These are phyloP conservation scores for Leguminivora glycinivorella DNA, from an alignment of 1,140 invertebrate species.

Conservation along the genomic window DNA sequence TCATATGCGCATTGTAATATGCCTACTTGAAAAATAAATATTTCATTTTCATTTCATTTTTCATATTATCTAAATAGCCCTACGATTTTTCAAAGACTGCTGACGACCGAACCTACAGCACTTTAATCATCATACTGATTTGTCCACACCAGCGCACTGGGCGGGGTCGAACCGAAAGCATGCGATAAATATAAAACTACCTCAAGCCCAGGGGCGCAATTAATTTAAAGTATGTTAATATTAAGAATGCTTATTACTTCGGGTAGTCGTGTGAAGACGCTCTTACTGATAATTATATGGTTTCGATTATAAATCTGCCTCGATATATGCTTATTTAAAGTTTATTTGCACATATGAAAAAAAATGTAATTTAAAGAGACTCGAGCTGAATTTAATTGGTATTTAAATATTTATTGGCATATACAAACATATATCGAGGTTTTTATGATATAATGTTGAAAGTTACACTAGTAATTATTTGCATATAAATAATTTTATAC, in stretches of 20 bases:
- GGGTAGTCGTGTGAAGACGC: slow-evolving; percentile 12
- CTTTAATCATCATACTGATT: slow-evolving; percentile 52
- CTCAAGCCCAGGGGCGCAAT: slow-evolving; percentile 59
- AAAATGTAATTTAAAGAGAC: not conserved
- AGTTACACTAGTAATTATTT: too few relatives aligned
- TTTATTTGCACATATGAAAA: not conserved
- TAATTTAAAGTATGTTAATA: slow-evolving; percentile 66
- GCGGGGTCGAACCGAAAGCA: slow-evolving; percentile 64
- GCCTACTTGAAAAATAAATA: too few relatives aligned
- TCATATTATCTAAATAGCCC: too few relatives aligned
- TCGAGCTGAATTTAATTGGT: not conserved
- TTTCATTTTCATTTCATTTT: too few relatives aligned
- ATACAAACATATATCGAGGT: too few relatives aligned
- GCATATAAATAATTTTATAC: too few relatives aligned
- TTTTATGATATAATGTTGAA: too few relatives aligned
- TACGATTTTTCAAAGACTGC: too few relatives aligned
- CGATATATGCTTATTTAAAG: not conserved
- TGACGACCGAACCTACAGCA: too few relatives aligned
- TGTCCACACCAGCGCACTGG: slow-evolving; percentile 50
- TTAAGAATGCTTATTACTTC: slow-evolving; percentile 34
- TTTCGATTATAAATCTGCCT: slow-evolving; percentile 22
- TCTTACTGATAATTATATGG: slow-evolving; percentile 22
- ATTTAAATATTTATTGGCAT: too few relatives aligned
- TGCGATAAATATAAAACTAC: slow-evolving; percentile 63
- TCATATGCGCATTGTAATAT: too few relatives aligned